Conservation (phyloP, 2,797 vertebrate species). For the Myotis vivesi region DNA sequence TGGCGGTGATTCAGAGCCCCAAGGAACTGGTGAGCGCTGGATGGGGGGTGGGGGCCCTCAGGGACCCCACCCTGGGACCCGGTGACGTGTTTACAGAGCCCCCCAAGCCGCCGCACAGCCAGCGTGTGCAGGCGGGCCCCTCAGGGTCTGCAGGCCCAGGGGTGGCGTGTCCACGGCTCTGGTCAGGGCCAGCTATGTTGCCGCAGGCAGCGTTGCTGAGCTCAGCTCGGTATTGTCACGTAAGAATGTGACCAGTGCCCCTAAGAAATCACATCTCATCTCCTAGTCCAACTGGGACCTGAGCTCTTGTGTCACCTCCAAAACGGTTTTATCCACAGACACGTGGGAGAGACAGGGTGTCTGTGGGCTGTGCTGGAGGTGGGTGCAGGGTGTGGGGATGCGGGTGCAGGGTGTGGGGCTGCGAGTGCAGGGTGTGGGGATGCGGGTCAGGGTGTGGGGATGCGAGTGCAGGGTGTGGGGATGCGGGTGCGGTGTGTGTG, state of each 20-base stretch:
- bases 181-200: background rate
- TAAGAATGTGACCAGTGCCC: background rate
- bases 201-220: background rate
- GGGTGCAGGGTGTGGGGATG: no score
- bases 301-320: background rate
- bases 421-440: no score
- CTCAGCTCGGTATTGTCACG: background rate
- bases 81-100: background rate
- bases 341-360: background rate
- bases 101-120: background rate
- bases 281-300: no score
- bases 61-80: background rate
- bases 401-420: no score
- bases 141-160: fast-evolving
- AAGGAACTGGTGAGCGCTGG: constrained; percentile 74
- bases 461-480: no score
- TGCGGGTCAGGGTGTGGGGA: no score
- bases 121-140: background rate
- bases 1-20: constrained; percentile 74
- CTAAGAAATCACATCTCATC: background rate
- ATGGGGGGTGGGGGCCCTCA: fast-evolving
- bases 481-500: no score
- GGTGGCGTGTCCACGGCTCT: background rate
- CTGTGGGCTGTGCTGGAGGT: background rate
- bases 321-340: background rate